Evolutionary conservation across 2,888 invertebrate genomes (phyloP).

Genomic region (Esperia sulphurella): DNA sequence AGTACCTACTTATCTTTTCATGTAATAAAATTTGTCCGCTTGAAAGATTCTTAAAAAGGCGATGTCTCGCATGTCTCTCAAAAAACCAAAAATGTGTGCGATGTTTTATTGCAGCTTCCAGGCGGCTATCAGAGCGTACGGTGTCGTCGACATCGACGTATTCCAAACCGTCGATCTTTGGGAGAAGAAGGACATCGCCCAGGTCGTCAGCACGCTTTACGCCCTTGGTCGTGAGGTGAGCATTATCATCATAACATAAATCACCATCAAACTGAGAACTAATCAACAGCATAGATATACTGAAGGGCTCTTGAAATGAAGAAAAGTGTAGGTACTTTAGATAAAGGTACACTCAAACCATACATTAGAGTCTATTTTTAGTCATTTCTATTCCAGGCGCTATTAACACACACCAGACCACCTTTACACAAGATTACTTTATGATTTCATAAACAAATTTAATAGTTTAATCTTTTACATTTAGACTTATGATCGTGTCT

Average conservation of each 20-base stretch:
- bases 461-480: not conserved
- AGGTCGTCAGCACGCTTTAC: conserved; percentile 91
- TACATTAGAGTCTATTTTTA: not conserved
- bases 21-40: too few species aligned
- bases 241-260: not conserved
- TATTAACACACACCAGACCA: conserved; percentile 1
- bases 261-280: not conserved
- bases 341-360: not conserved
- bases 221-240: conserved; percentile 91
- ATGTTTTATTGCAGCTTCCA: conserved; percentile 81
- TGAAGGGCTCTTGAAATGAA: not conserved
- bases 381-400: not conserved
- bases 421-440: conserved; percentile 10
- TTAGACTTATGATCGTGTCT: conserved; percentile 3
- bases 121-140: conserved; percentile 90
- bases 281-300: not conserved
- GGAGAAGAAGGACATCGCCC: conserved; percentile 95
- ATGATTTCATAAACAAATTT: conserved; percentile 15
- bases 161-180: conserved; percentile 98
- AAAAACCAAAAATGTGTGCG: too few species aligned
- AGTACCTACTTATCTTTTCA: too few species aligned
- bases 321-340: not conserved
- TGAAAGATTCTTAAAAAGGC: not conserved
- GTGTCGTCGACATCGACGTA: conserved; percentile 93
- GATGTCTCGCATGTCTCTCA: too few species aligned